Evolutionary conservation across 2,113 vertebrate genomes (phyloP), one percentile per base, ranked within the genome.

Genomic region (Sarotherodon lohbergeri): DNA sequence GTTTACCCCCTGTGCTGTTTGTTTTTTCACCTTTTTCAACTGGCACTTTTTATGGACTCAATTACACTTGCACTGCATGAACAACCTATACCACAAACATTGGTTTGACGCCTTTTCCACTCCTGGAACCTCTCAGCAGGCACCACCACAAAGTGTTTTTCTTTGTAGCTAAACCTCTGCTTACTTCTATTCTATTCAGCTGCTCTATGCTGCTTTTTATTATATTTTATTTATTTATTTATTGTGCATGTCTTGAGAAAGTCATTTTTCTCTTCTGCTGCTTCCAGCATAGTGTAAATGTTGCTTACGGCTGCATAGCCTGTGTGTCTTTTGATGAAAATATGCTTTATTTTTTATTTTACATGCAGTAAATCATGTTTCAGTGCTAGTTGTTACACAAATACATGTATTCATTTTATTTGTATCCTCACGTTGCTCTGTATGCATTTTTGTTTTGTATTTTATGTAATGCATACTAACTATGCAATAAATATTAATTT

Each of bases 401-500:
- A 71, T 24, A 27, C 13, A 16, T 73, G 8, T 27, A 17, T 73
- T 7, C 10, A 46, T 9, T 24, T 27, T 3, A 43, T 14, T 24
- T 46, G 12, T 0, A 27, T 46, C 19, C 19, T 68, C 13, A 27
- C 5, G 0, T 43, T 27, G 22, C 39, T 46, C 7, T 43, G 36
- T 43, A 4, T 14, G 39, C 39, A 43, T 43, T 43, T 16, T 14
- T 16, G 66, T 24, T 73, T 6, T 66, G 1, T 22, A 39, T 0
- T 66, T 66, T 46, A 16, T 46, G 12, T 0, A 46, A 43, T 46
- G 7, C 1, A 1, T 71, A 43, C 36, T 9, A 41, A 52, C 0
- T 24, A 43, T 24, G 19, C 66, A 71, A 71, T 12, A 43, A 71
- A 68, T 7, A 36, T 9, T 34, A 13, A 1, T 56, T 56, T 56